These are phyloP conservation scores for Scalopus aquaticus DNA, from an alignment of 2,113 vertebrate species.

Conservation along the genomic window DNA sequence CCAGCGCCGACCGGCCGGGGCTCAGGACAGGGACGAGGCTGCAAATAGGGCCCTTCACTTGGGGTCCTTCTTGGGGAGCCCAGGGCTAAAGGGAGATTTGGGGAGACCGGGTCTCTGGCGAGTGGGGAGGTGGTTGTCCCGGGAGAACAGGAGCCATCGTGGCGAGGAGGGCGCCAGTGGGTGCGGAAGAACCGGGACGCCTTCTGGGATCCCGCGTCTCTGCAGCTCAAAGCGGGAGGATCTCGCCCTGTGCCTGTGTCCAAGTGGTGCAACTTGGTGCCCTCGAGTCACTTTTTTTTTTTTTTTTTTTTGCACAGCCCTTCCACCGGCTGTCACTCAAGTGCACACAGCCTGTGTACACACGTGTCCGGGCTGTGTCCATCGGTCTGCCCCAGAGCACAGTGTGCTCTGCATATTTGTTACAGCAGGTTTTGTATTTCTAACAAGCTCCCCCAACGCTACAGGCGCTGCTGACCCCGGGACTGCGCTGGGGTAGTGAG, in stretches of 20 bases:
- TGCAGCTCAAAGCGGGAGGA: neutral
- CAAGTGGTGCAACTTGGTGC: neutral
- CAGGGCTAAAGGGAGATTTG: neutral
- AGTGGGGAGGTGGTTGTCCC: rapidly evolving
- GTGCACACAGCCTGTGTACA: neutral
- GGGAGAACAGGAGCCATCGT: rapidly evolving
- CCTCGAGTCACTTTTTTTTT: neutral
- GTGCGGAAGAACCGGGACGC: neutral
- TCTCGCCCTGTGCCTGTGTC: neutral
- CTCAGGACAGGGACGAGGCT: neutral
- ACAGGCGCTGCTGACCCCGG: too few species aligned
- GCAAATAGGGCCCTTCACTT: neutral
- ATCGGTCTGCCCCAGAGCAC: neutral
- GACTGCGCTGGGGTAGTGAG: neutral
- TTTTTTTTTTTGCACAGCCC: neutral
- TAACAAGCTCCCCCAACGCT: neutral
- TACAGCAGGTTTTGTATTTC: neutral
- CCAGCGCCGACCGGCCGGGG: neutral
- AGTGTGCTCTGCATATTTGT: neutral
- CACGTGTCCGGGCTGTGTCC: neutral
- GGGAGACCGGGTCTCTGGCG: neutral
- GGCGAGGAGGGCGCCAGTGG: neutral
- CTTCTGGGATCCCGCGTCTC: neutral
- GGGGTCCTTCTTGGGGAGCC: neutral
- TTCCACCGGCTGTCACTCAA: neutral